Percentiles rank a stretch among this genome's conserved stretches.
These are phyloP conservation scores for Magallana ariakensis DNA, from an alignment of 1,140 invertebrate genomes.

Conservation along the genomic window DNA sequence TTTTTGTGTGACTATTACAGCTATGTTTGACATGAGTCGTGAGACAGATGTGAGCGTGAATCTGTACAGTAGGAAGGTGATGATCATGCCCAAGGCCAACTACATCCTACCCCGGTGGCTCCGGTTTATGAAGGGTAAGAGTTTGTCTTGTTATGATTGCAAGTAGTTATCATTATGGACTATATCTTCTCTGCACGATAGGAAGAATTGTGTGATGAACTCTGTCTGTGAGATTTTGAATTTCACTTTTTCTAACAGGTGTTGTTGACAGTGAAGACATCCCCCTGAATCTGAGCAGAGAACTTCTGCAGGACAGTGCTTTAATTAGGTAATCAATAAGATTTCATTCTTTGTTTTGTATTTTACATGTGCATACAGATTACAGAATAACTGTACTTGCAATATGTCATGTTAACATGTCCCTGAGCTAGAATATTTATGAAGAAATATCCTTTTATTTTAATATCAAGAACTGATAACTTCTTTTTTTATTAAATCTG, in stretches of 20 bases:
- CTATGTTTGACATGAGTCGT: constrained; percentile 92
- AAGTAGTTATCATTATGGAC: not conserved
- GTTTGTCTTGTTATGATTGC: not conserved
- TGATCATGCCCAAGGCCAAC: constrained; percentile 94
- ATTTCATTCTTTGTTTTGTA: too few relatives aligned
- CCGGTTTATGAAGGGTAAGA: constrained; percentile 92
- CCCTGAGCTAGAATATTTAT: too few relatives aligned
- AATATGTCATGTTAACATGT: too few relatives aligned
- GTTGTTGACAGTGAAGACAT: constrained; percentile 99
- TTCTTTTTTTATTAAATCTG: too few relatives aligned
- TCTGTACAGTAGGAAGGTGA: constrained; percentile 92
- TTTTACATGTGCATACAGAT: too few relatives aligned
- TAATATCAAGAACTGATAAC: too few relatives aligned
- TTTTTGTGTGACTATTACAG: constrained; percentile 62
- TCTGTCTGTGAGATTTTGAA: not conserved
- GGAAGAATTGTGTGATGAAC: too few relatives aligned
- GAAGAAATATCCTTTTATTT: too few relatives aligned
- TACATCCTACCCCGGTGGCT: constrained; percentile 96
- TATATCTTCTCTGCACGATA: not conserved
- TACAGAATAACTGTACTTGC: too few relatives aligned
- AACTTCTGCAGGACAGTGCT: constrained; percentile 94
- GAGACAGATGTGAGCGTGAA: constrained; percentile 89
- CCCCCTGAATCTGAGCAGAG: constrained; percentile 96
- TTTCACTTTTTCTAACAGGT: constrained; percentile 81
- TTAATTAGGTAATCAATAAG: constrained; percentile 14